phyloP scores from a whole-genome alignment of 2,888 invertebrate genomes.

The Chouioia cunea region DNA sequence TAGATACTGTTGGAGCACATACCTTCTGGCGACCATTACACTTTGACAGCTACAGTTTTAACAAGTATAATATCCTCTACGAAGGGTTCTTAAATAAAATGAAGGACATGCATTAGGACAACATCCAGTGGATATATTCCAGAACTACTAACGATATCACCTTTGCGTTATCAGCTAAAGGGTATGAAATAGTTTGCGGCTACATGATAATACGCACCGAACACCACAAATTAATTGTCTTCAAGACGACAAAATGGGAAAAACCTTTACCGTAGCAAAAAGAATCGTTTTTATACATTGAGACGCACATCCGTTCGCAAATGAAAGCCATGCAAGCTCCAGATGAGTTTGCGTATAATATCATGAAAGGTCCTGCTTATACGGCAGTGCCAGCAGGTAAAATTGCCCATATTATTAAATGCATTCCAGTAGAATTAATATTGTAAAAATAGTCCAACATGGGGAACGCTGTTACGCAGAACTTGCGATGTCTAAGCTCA shows the following conservation, averaged over 20 bases:
- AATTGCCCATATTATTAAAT: conserved; percentile 51
- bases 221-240: conserved; percentile 37
- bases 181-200: conserved; percentile 26
- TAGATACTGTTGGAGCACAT: conserved; percentile 31
- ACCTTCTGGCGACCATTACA: conserved; percentile 40
- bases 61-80: conserved; percentile 27
- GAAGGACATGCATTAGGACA: background rate
- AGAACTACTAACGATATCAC: conserved; percentile 2
- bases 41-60: conserved; percentile 28
- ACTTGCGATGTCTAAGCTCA: conserved; percentile 15
- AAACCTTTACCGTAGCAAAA: background rate
- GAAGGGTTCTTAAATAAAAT: conserved; percentile 35
- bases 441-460: conserved; percentile 38
- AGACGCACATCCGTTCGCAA: conserved; percentile 49
- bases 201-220: conserved; percentile 39
- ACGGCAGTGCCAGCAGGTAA: conserved; percentile 53
- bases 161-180: conserved; percentile 10
- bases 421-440: conserved; percentile 49
- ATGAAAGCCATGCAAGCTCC: conserved; percentile 50
- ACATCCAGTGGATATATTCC: conserved; percentile 2
- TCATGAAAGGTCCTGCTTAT: conserved; percentile 51
- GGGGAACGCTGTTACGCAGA: conserved; percentile 49
- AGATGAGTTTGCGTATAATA: conserved; percentile 51
- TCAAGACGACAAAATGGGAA: conserved; percentile 4
- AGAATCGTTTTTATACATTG: conserved; percentile 49